These are phyloP conservation scores for Drosophila atripex DNA, from an alignment of 2,888 invertebrate genomes.

Conservation along the genomic window DNA sequence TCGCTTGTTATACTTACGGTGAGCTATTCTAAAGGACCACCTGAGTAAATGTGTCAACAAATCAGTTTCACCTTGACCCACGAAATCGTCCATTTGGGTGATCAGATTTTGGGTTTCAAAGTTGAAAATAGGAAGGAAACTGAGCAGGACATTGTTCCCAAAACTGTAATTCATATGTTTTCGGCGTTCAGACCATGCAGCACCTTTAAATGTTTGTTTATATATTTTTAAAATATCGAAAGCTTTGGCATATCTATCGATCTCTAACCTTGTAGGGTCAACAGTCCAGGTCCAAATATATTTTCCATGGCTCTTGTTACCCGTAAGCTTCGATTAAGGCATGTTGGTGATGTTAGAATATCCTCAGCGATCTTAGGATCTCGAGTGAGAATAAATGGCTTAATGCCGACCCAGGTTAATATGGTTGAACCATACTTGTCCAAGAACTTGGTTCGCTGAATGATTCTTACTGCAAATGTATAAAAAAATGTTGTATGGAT, in stretches of 20 bases:
- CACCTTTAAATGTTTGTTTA: constrained; percentile 40
- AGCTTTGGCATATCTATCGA: neutral
- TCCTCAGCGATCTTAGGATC: constrained; percentile 68
- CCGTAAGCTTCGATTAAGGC: constrained; percentile 61
- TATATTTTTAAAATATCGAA: neutral
- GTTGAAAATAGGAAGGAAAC: constrained; percentile 76
- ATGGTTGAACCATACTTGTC: constrained; percentile 56
- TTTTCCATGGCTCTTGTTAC: constrained; percentile 55
- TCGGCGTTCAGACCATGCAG: constrained; percentile 68
- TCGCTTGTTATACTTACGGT: constrained; percentile 52
- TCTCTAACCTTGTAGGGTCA: constrained; percentile 57
- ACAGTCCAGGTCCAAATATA: constrained; percentile 60
- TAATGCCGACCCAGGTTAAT: constrained; percentile 69
- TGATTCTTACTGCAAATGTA: constrained; percentile 4
- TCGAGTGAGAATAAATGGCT: constrained; percentile 60
- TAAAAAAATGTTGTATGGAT: no score
- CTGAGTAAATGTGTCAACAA: constrained; percentile 38
- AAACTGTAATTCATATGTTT: constrained; percentile 73
- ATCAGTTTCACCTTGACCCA: constrained; percentile 44
- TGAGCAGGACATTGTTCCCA: constrained; percentile 65
- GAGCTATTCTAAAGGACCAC: constrained; percentile 62
- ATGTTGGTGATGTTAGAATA: constrained; percentile 65
- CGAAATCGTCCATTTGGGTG: constrained; percentile 41
- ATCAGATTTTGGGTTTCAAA: constrained; percentile 57
- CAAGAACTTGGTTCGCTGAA: neutral